Evolutionary conservation across 2,888 invertebrate species (phyloP), one percentile per base, ranked within the genome.

Genomic region (Crossocerus cetratus): DNA sequence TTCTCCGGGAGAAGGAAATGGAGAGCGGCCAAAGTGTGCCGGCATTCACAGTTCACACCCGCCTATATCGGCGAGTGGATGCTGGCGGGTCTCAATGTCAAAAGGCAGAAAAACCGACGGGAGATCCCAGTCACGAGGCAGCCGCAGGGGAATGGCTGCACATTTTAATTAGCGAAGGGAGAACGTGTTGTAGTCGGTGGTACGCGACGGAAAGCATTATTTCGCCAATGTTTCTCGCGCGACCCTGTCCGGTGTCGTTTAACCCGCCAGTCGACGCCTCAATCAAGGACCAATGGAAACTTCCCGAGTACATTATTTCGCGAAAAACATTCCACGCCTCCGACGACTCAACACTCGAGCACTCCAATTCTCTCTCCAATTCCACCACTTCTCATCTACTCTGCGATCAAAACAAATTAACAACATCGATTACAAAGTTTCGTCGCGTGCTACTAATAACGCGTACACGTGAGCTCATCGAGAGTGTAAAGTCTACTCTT

Each of bases 241-340:
- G 79, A 76, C 83, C 86, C 84, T 85, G 84, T 76, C 60, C 42
- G 62, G 76, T 81, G 83, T 76, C 77, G 75, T 78, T 86, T 86
- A 83, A 86, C 79, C 81, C 77, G 69, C 56, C 62, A 61, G 69
- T 65, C 67, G 21, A 20, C 66, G 61, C 63, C 55, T 45, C 72
- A 71, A 83, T 82, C 86, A 86, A 86, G 86, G 86, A 84, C 81
- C 77, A 82, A 74, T 83, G 86, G 83, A 86, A 85, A 82, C 74
- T 84, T 85, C 80, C 32, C 32, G 32, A 32, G 32, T 32, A 32
- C 32, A 32, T 32, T 32, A 32, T 32, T 32, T 32, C 32, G 32
- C 11, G 32, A 32, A 32, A 32, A 32, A 32, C 32, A 32, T 32
- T 32, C 32, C 32, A 32, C 11, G 32, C 32, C 32, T 32, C 32